These are phyloP conservation scores for Augochlorella aurata DNA, from an alignment of 2,888 invertebrate genomes.

Conservation along the genomic window DNA sequence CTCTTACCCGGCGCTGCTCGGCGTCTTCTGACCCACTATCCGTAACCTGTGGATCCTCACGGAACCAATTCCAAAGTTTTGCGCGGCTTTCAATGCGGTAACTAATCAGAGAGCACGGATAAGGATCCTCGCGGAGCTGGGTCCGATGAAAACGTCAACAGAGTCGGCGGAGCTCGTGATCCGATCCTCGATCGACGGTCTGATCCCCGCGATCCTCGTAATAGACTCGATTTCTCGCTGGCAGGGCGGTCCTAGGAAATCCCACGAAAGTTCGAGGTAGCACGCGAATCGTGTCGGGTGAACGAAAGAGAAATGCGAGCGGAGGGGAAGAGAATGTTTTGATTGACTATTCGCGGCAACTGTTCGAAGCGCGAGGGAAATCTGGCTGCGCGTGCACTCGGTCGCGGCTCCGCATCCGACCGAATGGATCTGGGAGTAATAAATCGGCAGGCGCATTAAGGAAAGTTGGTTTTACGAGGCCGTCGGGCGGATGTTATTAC, in stretches of 20 bases:
- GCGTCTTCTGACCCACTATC: not conserved
- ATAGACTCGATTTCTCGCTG: not conserved
- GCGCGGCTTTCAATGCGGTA: not conserved
- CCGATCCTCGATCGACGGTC: not conserved
- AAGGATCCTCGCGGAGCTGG: not conserved
- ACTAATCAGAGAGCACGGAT: not conserved
- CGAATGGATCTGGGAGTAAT: not conserved
- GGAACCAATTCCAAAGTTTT: slow-evolving; percentile 22
- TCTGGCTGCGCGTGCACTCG: not conserved
- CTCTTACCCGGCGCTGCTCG: not conserved
- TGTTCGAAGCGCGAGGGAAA: not conserved
- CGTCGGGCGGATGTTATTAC: not conserved
- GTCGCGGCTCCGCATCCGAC: not conserved
- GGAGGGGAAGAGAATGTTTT: too few species aligned
- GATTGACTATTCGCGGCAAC: too few species aligned
- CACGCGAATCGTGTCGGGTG: too few species aligned
- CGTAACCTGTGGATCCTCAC: slow-evolving; percentile 23
- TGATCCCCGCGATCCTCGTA: too few species aligned
- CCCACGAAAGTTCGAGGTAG: too few species aligned
- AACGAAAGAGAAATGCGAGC: too few species aligned
- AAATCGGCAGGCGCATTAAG: slow-evolving; percentile 5
- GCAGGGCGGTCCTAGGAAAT: too few species aligned
- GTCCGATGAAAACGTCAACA: not conserved
- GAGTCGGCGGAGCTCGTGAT: not conserved
- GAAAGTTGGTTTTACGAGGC: not conserved